Percentiles rank a stretch among this genome's conserved stretches.
These are phyloP conservation scores for Ephydatia muelleri DNA, from an alignment of 37 sponge, comb jelly and placozoan genomes.

Conservation along the genomic window DNA sequence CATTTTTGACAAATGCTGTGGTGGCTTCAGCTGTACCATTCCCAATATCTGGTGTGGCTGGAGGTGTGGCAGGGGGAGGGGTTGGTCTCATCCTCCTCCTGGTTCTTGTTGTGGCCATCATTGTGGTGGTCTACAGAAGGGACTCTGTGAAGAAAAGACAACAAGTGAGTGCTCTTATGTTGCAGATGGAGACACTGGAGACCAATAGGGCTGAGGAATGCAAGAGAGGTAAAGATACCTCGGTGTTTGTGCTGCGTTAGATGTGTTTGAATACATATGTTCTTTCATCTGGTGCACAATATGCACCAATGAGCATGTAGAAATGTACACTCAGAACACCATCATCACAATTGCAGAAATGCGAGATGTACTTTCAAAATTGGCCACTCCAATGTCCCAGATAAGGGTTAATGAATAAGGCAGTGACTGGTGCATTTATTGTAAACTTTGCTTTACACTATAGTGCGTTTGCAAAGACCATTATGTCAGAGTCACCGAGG, in stretches of 20 bases:
- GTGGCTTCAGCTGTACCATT: too few species aligned
- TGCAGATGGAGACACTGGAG: conserved; percentile 93
- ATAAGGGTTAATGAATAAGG: too few species aligned
- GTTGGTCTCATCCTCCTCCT: conserved; percentile 26
- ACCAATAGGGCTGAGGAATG: conserved; percentile 93
- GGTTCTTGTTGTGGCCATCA: conserved; percentile 10
- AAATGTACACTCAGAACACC: too few species aligned
- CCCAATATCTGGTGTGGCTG: conserved; percentile 21
- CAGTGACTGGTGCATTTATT: too few species aligned
- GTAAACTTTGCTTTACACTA: too few species aligned
- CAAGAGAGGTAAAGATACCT: conserved; percentile 70
- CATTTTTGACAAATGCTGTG: not conserved
- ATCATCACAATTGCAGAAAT: too few species aligned
- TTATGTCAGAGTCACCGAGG: too few species aligned
- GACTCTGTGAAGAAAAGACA: conserved; percentile 47
- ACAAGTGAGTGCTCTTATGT: conserved; percentile 57
- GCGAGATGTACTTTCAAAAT: too few species aligned
- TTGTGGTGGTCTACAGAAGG: conserved; percentile 26
- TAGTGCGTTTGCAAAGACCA: too few species aligned
- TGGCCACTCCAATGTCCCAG: too few species aligned
- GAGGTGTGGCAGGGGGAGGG: conserved; percentile 17
- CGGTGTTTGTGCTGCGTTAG: not conserved
- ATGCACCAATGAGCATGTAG: too few species aligned
- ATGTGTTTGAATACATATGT: not conserved
- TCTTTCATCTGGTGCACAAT: too few species aligned